phyloP scores from a whole-genome alignment of 2,113 vertebrate genomes.

The Semicossyphus pulcher region DNA sequence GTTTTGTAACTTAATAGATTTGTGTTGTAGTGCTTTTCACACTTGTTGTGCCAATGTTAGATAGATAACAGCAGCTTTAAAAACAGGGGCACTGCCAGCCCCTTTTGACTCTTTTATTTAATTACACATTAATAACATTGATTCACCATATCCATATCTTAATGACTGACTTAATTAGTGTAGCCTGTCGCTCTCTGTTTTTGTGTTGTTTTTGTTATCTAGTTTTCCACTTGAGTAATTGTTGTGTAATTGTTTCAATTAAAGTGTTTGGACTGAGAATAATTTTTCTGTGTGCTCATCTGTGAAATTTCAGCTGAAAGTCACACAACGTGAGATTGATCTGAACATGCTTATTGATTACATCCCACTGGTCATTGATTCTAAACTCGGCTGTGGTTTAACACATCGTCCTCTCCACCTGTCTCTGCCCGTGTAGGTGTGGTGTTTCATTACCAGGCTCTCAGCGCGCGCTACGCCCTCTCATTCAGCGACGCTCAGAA shows the following conservation, averaged over 20 bases:
- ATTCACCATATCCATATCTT: slow-evolving; percentile 52
- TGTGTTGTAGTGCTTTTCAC: slow-evolving; percentile 7
- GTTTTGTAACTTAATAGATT: slow-evolving; percentile 21
- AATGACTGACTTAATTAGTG: slow-evolving; percentile 48
- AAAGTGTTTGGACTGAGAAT: slow-evolving; percentile 52
- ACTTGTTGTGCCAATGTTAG: slow-evolving; percentile 30
- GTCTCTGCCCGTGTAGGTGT: slow-evolving; percentile 81
- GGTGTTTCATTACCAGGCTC: slow-evolving; percentile 91
- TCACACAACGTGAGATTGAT: slow-evolving; percentile 8
- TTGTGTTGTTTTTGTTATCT: slow-evolving; percentile 45
- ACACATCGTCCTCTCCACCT: slow-evolving; percentile 6
- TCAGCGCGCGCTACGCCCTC: slow-evolving; percentile 85
- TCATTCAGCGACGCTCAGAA: slow-evolving; percentile 86
- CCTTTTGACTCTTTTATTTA: slow-evolving; percentile 12
- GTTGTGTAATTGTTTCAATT: slow-evolving; percentile 65
- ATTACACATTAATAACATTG: slow-evolving; percentile 45
- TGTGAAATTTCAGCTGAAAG: slow-evolving; percentile 32
- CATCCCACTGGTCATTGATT: slow-evolving; percentile 20
- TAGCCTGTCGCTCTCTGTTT: slow-evolving; percentile 15
- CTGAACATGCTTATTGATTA: slow-evolving; percentile 18
- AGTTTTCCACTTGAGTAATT: slow-evolving; percentile 57
- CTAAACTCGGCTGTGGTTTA: not conserved
- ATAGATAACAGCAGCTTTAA: slow-evolving; percentile 26
- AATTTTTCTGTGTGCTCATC: slow-evolving; percentile 27
- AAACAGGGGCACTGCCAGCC: slow-evolving; percentile 10